phyloP scores from a whole-genome alignment of 2,888 invertebrate genomes.

The Acronicta alni region DNA sequence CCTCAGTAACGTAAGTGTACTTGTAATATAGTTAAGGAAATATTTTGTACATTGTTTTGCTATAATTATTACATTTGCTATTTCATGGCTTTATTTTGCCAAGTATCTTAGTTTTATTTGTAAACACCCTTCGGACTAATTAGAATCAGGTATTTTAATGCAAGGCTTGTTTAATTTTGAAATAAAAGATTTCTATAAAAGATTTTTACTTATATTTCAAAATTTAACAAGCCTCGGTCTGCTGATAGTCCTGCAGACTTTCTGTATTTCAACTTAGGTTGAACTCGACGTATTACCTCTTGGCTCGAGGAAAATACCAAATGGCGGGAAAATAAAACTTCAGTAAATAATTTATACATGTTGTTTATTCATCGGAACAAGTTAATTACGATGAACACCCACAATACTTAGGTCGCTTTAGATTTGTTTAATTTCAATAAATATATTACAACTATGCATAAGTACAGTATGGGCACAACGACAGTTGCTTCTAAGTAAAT shows the following conservation, averaged over 20 bases:
- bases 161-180: too few species aligned
- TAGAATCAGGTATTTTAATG: too few species aligned
- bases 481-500: conserved; percentile 39
- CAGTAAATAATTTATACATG: conserved; percentile 74
- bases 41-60: conserved; percentile 48
- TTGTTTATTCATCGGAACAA: conserved; percentile 84
- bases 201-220: too few species aligned
- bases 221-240: too few species aligned
- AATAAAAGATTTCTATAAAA: too few species aligned
- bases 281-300: too few species aligned
- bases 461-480: conserved; percentile 58
- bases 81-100: conserved; percentile 65
- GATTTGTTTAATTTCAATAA: conserved; percentile 72
- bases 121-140: too few species aligned
- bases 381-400: conserved; percentile 74
- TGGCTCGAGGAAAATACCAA: too few species aligned
- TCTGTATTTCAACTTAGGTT: too few species aligned
- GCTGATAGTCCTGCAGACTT: too few species aligned
- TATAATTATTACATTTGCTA: conserved; percentile 59
- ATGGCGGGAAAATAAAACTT: conserved; percentile 56
- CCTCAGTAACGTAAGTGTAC: conserved; percentile 18
- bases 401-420: conserved; percentile 65
- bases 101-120: conserved; percentile 49
- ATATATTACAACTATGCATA: conserved; percentile 83
- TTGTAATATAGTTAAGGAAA: conserved; percentile 39